Percentiles rank a stretch among this genome's conserved stretches.
Conservation (phyloP, 2,113 vertebrate genomes). For the Lota lota region DNA sequence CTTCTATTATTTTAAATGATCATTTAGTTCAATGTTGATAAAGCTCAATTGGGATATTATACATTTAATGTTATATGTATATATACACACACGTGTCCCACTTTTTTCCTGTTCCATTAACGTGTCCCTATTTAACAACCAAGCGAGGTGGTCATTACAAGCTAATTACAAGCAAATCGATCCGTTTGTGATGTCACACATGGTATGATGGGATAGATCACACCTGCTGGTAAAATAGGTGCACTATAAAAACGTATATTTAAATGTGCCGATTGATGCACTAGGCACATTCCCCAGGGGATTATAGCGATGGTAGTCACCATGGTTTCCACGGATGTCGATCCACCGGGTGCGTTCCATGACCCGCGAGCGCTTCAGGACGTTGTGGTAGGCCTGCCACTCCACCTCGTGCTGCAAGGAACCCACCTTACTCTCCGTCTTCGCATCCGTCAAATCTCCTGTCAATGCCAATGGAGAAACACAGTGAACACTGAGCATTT, state of each 20-base stretch:
- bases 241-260: not conserved
- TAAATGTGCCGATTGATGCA: not conserved
- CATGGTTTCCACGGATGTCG: constrained; percentile 95
- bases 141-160: too few relatives aligned
- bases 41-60: too few relatives aligned
- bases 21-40: too few relatives aligned
- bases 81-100: too few relatives aligned
- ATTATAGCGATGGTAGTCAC: constrained; percentile 56
- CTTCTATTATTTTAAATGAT: too few relatives aligned
- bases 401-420: constrained; percentile 90
- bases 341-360: constrained; percentile 94
- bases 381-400: constrained; percentile 90
- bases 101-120: too few relatives aligned
- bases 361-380: constrained; percentile 88
- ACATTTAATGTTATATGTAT: too few relatives aligned
- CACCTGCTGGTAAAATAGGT: not conserved
- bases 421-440: constrained; percentile 87
- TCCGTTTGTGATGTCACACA: too few relatives aligned
- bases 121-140: too few relatives aligned
- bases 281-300: not conserved
- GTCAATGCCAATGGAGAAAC: constrained; percentile 8
- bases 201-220: too few relatives aligned
- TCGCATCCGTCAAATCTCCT: constrained; percentile 96
- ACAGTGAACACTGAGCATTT: not conserved
- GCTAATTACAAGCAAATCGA: too few relatives aligned